Evolutionary conservation across 2,797 vertebrate genomes (phyloP), one percentile per base, ranked within the genome.

Genomic region (Sebastiscus albofasciatus): DNA sequence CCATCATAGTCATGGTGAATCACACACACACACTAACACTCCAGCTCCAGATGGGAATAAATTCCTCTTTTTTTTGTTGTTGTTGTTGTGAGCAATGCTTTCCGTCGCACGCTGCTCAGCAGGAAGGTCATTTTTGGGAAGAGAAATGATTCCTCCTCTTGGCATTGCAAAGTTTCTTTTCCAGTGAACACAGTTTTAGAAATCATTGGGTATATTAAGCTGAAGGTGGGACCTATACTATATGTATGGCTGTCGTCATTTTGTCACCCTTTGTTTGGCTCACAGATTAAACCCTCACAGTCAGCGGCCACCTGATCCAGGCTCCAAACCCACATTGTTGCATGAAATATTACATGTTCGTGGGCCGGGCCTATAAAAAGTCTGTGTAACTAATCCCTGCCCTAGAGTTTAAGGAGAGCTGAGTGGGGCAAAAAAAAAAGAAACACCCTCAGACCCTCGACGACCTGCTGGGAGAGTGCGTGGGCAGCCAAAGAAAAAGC

Each of bases 311-410:
- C 82, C 86, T 91, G 87, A 92, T 87, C 78, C 59, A 16, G 39
- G 34, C 79, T 76, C 64, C 42, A 67, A 76, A 74, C 36, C 76
- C 46, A 56, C 66, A 61, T 76, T 16, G 36, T 69, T 60, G 70
- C 66, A 64, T 89, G 84, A 90, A 76, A 88, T 85, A 91, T 90
- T 34, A 60, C 89, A 82, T 68, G 70, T 64, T 83, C 71, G 9
- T 12, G 26, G 42, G 22, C 13, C 6, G 46, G 62, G 52, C 71
- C 84, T 74, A 68, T 81, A 77, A 83, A 80, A 78, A 70, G 74
- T 74, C 67, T 77, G 77, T 79, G 76, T 82, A 87, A 92, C 79
- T 85, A 80, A 94, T 82, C 81, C 83, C 82, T 84, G 88, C 46
- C 65, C 79, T 84, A 58, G 83, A 87, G 77, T 76, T 49, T 31